A percentile compares a stretch with the other conserved stretches of the same genome.
phyloP scores from a whole-genome alignment of 2,113 vertebrate species.

The Notarius lentiginosus region DNA sequence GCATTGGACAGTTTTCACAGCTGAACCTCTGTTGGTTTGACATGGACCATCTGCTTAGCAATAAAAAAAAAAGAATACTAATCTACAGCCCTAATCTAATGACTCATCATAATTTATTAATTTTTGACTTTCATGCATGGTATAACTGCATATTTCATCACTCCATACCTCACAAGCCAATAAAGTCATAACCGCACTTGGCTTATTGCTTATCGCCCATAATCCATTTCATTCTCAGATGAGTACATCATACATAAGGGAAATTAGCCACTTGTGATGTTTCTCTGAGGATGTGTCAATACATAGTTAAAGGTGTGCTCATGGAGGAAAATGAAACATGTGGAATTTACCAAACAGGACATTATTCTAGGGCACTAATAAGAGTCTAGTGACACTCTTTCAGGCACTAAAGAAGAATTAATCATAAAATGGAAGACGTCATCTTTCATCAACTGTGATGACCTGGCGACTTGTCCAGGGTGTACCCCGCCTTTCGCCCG shows the following conservation, averaged over 20 bases:
- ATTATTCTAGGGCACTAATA: background rate
- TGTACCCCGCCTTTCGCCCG: too few species aligned
- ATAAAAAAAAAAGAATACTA: background rate
- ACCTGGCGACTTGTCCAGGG: too few species aligned
- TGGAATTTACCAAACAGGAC: background rate
- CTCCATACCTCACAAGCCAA: background rate
- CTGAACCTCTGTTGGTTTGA: constrained; percentile 8
- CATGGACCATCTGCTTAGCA: background rate
- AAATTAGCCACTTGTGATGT: background rate
- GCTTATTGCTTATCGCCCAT: background rate
- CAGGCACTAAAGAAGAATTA: background rate
- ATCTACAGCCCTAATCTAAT: background rate
- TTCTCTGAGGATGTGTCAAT: background rate
- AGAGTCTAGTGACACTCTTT: background rate
- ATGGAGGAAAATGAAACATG: background rate
- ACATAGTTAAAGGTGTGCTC: background rate
- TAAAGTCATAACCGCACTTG: background rate
- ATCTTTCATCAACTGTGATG: background rate
- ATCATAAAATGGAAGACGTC: background rate
- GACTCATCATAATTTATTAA: background rate
- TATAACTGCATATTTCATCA: background rate
- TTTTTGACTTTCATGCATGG: background rate
- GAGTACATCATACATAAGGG: background rate
- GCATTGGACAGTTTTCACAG: background rate
- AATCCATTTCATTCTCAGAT: background rate